Base-by-base conservation (phyloP, 1,140 invertebrate genomes). In the Drosophila ficusphila region DNA sequence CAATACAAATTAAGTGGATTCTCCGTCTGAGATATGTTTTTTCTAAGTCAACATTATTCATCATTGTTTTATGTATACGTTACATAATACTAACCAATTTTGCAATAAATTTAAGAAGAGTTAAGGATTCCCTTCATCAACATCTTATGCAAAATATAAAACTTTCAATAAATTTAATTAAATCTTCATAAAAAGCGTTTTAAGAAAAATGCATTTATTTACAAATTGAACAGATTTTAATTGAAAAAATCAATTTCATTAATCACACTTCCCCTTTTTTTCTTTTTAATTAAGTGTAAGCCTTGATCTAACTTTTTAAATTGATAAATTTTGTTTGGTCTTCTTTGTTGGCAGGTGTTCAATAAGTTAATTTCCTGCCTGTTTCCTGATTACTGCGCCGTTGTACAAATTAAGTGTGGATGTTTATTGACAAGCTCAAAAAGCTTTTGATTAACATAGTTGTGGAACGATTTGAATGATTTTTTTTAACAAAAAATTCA, bases 261-360 rank as follows among this genome's bases (percentile, higher is more conserved):
- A 9, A 9, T 29, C 2, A 1, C 0, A 9, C 8, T 29, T 8
- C 27, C 8, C 7, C 6, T 42, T 18, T 2, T 31, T 0, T 6
- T 41, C 65, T 57, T 71, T 70, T 67, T 76, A 79, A 72, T 76
- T 68, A 64, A 81, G 51, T 41, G 57, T 12, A 62, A 31, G 44
- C 23, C 58, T 67, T 57, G 12, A n/a, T 67, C 36, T 38, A 58
- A 56, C 33, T 73, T 56, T 23, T 19, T 14, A 21, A 11, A 38
- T 18, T 6, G 6, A 3, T 11, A n/a, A 39, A 42, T 6, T 1
- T 9, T 14, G n/a, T 11, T 5, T 11, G 8, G 1, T 4, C 18
- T 7, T n/a, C n/a, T n/a, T 12, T 25, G 21, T 69, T 29, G 29
- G 14, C 58, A 58, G 56, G 36, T 61, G 27, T 23, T 74, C 34